A percentile compares a stretch with the other conserved stretches of the same genome.
Evolutionary conservation across 1,140 invertebrate species (phyloP).

Genomic region (Halyomorpha halys): DNA sequence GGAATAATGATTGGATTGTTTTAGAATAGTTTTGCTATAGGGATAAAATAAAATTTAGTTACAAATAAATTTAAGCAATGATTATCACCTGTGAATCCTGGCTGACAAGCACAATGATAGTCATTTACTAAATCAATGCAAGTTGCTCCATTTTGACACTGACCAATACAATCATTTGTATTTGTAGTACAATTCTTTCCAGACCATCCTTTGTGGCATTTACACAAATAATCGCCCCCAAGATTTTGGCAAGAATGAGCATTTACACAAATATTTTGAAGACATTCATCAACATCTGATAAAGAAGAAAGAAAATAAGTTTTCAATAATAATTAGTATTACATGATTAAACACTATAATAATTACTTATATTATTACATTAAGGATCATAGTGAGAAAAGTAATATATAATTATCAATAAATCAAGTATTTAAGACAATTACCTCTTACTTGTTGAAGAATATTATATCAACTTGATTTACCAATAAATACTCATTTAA

Average conservation of each 20-base stretch:
- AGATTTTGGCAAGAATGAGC: conserved; percentile 67
- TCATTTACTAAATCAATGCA: conserved; percentile 76
- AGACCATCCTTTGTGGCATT: conserved; percentile 73
- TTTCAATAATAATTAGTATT: neutral
- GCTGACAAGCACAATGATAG: conserved; percentile 69
- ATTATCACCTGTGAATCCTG: conserved; percentile 58
- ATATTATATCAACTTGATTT: too few relatives aligned
- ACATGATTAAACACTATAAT: too few relatives aligned
- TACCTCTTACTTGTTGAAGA: too few relatives aligned
- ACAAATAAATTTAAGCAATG: neutral
- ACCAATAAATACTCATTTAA: too few relatives aligned
- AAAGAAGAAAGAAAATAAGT: conserved; percentile 6
- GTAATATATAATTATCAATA: too few relatives aligned
- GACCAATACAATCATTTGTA: conserved; percentile 78
- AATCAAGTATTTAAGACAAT: too few relatives aligned
- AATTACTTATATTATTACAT: too few relatives aligned
- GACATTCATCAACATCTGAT: conserved; percentile 55
- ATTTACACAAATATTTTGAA: conserved; percentile 63
- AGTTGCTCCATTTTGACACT: conserved; percentile 74
- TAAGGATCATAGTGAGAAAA: neutral
- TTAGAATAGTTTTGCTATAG: too few relatives aligned
- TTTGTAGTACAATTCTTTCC: conserved; percentile 78
- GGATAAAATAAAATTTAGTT: neutral
- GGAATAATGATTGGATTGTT: too few relatives aligned
- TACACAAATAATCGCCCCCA: conserved; percentile 71